These are phyloP conservation scores for Acarapis woodi DNA, from an alignment of 1,140 invertebrate species.

Conservation along the genomic window DNA sequence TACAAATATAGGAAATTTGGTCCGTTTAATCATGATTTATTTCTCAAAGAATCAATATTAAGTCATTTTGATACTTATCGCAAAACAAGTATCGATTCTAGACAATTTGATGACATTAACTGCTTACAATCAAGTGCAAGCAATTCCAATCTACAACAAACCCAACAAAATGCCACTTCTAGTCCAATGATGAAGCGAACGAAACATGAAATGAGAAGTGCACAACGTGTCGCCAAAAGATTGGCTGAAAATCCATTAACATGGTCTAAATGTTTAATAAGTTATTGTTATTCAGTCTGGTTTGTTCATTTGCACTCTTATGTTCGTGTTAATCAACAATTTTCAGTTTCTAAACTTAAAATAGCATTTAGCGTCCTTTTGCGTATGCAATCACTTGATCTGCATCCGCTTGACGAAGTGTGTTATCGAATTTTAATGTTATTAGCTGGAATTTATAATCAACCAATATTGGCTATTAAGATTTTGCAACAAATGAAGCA, in stretches of 20 bases:
- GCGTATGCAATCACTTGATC: constrained; percentile 42
- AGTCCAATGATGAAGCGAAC: constrained; percentile 70
- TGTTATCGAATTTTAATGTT: constrained; percentile 97
- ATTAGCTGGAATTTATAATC: constrained; percentile 71
- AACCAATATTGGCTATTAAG: constrained; percentile 78
- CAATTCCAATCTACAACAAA: background rate
- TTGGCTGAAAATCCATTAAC: constrained; percentile 34
- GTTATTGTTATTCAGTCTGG: constrained; percentile 51
- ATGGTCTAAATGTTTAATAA: constrained; percentile 46
- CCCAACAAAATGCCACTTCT: background rate
- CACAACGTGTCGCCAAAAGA: constrained; percentile 54
- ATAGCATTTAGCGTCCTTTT: constrained; percentile 58
- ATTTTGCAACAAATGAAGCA: constrained; percentile 80
- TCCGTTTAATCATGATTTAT: constrained; percentile 25
- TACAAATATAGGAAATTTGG: constrained; percentile 22
- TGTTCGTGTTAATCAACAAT: constrained; percentile 17
- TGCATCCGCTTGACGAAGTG: constrained; percentile 69
- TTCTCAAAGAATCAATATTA: constrained; percentile 17
- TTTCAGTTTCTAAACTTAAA: constrained; percentile 27
- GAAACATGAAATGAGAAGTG: constrained; percentile 72
- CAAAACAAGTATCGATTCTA: background rate
- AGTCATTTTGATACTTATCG: background rate
- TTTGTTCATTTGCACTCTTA: constrained; percentile 72
- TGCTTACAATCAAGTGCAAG: background rate
- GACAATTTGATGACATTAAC: background rate